phyloP scores from a whole-genome alignment of 2,797 vertebrate genomes.

The Phaenicophaeus curvirostris region DNA sequence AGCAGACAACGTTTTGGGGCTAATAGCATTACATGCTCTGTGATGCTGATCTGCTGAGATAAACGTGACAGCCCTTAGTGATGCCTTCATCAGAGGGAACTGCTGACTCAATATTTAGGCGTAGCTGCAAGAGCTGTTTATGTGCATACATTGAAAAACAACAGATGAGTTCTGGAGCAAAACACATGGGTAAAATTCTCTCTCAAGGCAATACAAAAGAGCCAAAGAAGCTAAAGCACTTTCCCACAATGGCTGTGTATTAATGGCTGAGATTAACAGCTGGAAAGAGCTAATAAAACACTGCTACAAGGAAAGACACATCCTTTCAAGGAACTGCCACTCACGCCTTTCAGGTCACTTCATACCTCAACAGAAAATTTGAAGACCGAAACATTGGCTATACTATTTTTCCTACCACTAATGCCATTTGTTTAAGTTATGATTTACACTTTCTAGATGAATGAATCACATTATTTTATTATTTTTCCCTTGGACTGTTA shows the following conservation, averaged over 20 bases:
- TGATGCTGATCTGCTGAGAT: slow-evolving; percentile 25
- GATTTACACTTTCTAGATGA: slow-evolving; percentile 48
- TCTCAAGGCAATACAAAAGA: neutral
- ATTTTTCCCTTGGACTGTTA: slow-evolving; percentile 25
- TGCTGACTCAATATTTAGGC: slow-evolving; percentile 40
- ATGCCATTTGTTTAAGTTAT: neutral
- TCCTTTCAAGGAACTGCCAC: slow-evolving; percentile 16
- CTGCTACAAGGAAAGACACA: neutral
- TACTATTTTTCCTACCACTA: neutral
- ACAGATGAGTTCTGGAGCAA: slow-evolving; percentile 35
- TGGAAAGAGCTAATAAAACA: neutral
- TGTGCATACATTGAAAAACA: slow-evolving; percentile 21
- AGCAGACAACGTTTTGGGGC: neutral
- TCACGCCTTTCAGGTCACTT: slow-evolving; percentile 11
- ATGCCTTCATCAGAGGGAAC: slow-evolving; percentile 26
- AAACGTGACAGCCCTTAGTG: neutral
- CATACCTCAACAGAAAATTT: slow-evolving; percentile 4
- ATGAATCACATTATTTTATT: slow-evolving; percentile 8
- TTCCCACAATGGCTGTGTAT: neutral
- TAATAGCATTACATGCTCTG: slow-evolving; percentile 8
- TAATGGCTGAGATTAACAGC: slow-evolving; percentile 31
- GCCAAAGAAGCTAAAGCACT: neutral
- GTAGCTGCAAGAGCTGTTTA: neutral
- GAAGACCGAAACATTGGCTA: neutral
- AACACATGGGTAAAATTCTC: neutral